These are phyloP conservation scores for Novumbra hubbsi DNA, from an alignment of 2,797 vertebrate species.

Conservation along the genomic window DNA sequence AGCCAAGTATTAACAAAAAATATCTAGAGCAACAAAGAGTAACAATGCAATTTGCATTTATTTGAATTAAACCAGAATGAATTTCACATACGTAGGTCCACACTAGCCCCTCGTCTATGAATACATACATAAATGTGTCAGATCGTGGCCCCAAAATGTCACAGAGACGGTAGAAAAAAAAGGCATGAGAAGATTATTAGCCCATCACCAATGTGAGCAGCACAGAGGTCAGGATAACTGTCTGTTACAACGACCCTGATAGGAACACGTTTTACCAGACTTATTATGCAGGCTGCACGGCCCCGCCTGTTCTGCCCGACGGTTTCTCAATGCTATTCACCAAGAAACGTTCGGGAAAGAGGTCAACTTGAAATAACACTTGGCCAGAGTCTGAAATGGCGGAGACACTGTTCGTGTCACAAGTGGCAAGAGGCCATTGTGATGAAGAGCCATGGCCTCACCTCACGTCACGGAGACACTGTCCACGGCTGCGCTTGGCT, in stretches of 20 bases:
- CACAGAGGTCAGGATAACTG: neutral
- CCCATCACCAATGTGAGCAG: neutral
- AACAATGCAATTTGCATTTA: neutral
- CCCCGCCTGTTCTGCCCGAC: neutral
- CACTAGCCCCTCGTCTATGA: neutral
- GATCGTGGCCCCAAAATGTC: conserved; percentile 16
- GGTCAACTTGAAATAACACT: neutral
- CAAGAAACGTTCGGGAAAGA: neutral
- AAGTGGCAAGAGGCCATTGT: neutral
- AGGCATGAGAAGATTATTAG: neutral
- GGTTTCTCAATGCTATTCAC: neutral
- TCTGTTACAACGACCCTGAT: neutral
- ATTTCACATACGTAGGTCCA: neutral
- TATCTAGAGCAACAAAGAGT: neutral
- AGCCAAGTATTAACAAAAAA: neutral
- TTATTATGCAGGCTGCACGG: neutral
- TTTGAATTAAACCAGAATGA: conserved; percentile 1
- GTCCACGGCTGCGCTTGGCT: conserved; percentile 1
- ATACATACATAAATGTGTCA: conserved; percentile 6
- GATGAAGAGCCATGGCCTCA: neutral
- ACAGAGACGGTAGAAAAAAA: neutral
- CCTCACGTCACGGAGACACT: neutral
- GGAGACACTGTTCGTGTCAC: neutral
- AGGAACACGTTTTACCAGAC: too few relatives aligned
- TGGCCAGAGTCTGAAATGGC: neutral